phyloP scores from a whole-genome alignment of 2,797 vertebrate genomes.

The Arnoldichthys spilopterus region DNA sequence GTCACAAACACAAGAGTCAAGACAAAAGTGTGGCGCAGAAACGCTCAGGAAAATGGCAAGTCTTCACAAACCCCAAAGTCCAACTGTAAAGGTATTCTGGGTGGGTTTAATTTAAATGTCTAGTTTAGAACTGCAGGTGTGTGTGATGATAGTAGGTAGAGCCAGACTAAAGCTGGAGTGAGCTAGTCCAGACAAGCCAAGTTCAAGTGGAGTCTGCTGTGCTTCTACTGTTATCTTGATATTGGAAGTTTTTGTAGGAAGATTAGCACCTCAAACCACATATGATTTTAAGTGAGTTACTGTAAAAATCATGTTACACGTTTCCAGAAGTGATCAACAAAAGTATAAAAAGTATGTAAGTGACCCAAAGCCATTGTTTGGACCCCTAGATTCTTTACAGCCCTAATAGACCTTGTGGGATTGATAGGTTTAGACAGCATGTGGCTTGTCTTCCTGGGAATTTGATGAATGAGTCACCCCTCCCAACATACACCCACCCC shows the following conservation, averaged over 20 bases:
- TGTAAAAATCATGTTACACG: not conserved
- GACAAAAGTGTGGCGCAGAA: too few relatives aligned
- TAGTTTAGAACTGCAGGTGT: too few relatives aligned
- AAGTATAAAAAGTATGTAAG: constrained; percentile 4
- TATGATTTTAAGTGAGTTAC: constrained; percentile 1
- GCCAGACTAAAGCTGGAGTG: not conserved
- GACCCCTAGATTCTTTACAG: constrained; percentile 24
- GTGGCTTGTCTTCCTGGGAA: constrained; percentile 31
- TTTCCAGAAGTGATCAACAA: constrained; percentile 1
- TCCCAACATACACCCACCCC: constrained; percentile 18
- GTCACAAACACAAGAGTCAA: too few relatives aligned
- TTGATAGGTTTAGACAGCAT: constrained; percentile 52
- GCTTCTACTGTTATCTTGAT: not conserved
- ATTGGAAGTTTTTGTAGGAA: not conserved
- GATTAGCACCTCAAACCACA: not conserved
- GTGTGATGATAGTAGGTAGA: too few relatives aligned
- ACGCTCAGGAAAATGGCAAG: too few relatives aligned
- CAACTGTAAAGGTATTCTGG: too few relatives aligned
- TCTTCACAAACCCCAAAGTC: too few relatives aligned
- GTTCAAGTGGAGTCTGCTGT: not conserved
- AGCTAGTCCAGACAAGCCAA: too few relatives aligned
- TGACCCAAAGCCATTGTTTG: constrained; percentile 14
- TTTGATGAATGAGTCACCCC: constrained; percentile 50
- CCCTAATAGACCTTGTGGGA: constrained; percentile 35
- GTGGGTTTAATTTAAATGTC: too few relatives aligned